Conservation (phyloP, 2,113 vertebrate genomes). For the Phoxinus phoxinus region DNA sequence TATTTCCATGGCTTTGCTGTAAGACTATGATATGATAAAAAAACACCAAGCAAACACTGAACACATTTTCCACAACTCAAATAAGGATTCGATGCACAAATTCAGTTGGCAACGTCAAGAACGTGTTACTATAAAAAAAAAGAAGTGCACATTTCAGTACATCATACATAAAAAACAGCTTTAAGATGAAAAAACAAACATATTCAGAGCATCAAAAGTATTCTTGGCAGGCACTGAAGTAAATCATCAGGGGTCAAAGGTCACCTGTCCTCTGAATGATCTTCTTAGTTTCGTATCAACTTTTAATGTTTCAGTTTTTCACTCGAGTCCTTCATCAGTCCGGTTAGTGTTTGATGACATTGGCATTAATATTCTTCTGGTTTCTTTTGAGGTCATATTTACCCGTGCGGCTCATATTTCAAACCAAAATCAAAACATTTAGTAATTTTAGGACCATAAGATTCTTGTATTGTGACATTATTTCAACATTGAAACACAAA, state of each 20-base stretch:
- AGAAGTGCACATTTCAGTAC: not conserved
- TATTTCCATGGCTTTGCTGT: not conserved
- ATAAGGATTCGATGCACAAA: not conserved
- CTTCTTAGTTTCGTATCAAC: not conserved
- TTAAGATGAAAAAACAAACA: not conserved
- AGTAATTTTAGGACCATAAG: too few species aligned
- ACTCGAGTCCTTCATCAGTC: conserved; percentile 19
- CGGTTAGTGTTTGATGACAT: conserved; percentile 24
- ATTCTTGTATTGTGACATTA: too few species aligned
- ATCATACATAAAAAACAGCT: not conserved
- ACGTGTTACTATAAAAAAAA: not conserved
- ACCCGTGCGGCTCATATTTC: not conserved
- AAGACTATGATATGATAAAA: not conserved
- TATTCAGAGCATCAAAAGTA: not conserved
- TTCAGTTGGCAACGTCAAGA: not conserved
- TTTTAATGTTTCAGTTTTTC: not conserved
- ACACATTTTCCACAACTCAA: not conserved
- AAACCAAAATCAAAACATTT: not conserved
- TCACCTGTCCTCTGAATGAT: not conserved
- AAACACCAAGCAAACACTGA: not conserved
- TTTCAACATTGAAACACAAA: too few species aligned
- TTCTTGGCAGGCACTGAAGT: not conserved
- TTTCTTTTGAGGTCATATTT: conserved; percentile 40
- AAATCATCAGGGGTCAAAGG: not conserved
- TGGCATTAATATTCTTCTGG: conserved; percentile 38